phyloP scores from a whole-genome alignment of 2,797 vertebrate genomes.

The Danio aesculapii region DNA sequence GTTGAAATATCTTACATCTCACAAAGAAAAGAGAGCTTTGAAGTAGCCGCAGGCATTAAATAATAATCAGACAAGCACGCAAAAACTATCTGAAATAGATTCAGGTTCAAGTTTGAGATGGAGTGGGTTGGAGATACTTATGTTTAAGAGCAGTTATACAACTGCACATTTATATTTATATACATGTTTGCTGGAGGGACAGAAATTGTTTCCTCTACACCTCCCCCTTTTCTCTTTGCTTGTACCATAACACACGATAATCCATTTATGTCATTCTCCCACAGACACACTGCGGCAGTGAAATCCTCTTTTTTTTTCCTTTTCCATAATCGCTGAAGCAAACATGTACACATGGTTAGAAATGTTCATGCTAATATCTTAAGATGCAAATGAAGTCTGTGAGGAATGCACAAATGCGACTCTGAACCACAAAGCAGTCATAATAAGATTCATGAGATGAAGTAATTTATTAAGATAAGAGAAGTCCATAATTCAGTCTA shows the following conservation, averaged over 20 bases:
- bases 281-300: background rate
- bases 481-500: too few relatives aligned
- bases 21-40: background rate
- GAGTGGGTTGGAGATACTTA: background rate
- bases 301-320: constrained; percentile 2
- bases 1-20: background rate
- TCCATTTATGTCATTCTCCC: constrained; percentile 50
- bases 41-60: background rate
- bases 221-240: constrained; percentile 27
- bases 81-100: background rate
- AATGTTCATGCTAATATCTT: constrained; percentile 36
- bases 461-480: too few relatives aligned
- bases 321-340: constrained; percentile 16
- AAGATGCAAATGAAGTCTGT: background rate
- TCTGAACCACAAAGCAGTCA: too few relatives aligned
- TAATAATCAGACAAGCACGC: background rate
- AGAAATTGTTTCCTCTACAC: constrained; percentile 8
- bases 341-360: constrained; percentile 26
- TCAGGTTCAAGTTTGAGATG: background rate
- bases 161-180: background rate
- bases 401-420: background rate
- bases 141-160: constrained; percentile 9
- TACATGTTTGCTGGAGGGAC: background rate
- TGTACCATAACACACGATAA: constrained; percentile 50
- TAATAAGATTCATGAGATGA: too few relatives aligned